Evolutionary conservation across 1,140 invertebrate species (phyloP).

Genomic region (Drosophila ogumai): DNA sequence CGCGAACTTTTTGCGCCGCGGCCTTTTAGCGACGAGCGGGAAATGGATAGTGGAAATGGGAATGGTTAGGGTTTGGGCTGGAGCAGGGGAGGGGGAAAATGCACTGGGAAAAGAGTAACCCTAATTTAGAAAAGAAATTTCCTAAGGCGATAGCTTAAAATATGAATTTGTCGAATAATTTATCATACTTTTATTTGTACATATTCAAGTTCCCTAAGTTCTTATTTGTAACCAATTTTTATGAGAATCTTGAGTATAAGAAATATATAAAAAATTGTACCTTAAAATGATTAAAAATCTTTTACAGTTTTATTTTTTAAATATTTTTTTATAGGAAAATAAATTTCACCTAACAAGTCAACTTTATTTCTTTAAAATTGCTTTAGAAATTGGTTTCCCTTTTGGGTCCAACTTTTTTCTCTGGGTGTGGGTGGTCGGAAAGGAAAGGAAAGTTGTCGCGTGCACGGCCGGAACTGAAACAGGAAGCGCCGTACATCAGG

Average conservation of each 20-base stretch:
- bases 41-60: constrained; percentile 50
- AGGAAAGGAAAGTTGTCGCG: constrained; percentile 72
- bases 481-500: constrained; percentile 78
- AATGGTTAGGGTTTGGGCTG: constrained; percentile 17
- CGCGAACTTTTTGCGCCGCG: constrained; percentile 65
- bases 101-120: not conserved
- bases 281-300: too few relatives aligned
- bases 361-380: constrained; percentile 1
- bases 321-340: too few relatives aligned
- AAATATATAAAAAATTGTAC: too few relatives aligned
- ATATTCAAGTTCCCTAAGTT: too few relatives aligned
- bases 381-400: not conserved
- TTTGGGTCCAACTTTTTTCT: not conserved
- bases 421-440: constrained; percentile 12
- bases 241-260: too few relatives aligned
- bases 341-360: too few relatives aligned
- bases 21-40: constrained; percentile 60
- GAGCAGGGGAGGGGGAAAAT: constrained; percentile 1
- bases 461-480: constrained; percentile 80
- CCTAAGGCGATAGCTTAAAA: not conserved
- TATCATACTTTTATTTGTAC: too few relatives aligned
- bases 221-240: too few relatives aligned
- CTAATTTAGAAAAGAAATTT: not conserved
- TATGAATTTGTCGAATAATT: not conserved
- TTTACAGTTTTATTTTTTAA: too few relatives aligned